phyloP scores from a whole-genome alignment of 2,113 vertebrate genomes.

The Echinops telfairi region DNA sequence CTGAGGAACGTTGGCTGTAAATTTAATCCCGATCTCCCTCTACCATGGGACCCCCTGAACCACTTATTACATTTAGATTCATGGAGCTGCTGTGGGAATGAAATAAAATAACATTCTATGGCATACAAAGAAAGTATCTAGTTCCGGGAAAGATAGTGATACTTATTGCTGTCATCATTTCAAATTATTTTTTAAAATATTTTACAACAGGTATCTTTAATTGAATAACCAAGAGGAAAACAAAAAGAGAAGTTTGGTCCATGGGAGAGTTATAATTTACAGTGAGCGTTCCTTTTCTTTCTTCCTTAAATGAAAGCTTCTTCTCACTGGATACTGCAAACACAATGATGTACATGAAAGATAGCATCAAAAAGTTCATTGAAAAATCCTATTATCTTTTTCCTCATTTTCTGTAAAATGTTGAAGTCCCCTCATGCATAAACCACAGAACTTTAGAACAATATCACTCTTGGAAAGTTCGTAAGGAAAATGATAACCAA shows the following conservation, averaged over 20 bases:
- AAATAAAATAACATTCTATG: too few relatives aligned
- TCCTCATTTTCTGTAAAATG: too few relatives aligned
- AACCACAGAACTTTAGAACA: background rate
- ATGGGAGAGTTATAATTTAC: background rate
- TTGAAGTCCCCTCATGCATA: background rate
- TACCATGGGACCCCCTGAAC: too few relatives aligned
- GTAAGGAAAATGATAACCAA: background rate
- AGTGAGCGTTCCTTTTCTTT: background rate
- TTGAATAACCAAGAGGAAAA: background rate
- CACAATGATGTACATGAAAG: background rate
- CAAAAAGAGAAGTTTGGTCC: background rate
- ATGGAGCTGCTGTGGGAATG: too few relatives aligned
- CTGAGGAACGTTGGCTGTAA: background rate
- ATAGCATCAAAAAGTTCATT: too few relatives aligned
- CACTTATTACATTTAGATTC: too few relatives aligned
- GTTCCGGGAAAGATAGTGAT: background rate
- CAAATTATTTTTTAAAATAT: background rate
- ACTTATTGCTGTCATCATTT: background rate
- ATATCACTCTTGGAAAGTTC: background rate
- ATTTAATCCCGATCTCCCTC: background rate
- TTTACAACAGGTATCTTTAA: background rate
- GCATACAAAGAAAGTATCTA: background rate
- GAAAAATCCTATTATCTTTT: too few relatives aligned
- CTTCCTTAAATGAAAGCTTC: background rate
- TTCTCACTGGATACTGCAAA: background rate